Evolutionary conservation across 2,797 vertebrate genomes (phyloP), one percentile per base, ranked within the genome.

Genomic region (Etheostoma perlongum): DNA sequence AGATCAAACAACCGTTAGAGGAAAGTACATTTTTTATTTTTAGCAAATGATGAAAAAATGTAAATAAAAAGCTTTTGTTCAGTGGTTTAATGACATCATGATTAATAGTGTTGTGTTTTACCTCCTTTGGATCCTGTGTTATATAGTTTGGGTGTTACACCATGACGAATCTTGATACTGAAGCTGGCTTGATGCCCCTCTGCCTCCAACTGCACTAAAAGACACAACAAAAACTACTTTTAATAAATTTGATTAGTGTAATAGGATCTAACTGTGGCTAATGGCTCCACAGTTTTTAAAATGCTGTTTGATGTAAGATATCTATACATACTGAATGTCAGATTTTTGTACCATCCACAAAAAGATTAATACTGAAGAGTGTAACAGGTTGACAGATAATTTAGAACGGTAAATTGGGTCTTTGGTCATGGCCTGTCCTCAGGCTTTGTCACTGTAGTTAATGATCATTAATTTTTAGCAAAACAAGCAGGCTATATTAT

Each of bases 201-300:
- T 1, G 96, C 96, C 93, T 96, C 94, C 78, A 98, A 93, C 85
- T 95, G 95, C 89, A 98, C 97, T 99, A 85, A 84, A 95, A 93
- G 55, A 85, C 63, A 86, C 18, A 88, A 72, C 3, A 78, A 67
- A 73, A 54, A 58, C 0, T 0, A 79, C 27, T 61, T 67, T 74
- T 49, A 73, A 82, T 67, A n/a, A 18, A 79, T 25, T 12, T 33
- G 1, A 63, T 47, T 11, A 7, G 19, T 46, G n/a, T 42, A 13
- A 27, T 13, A 21, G 5, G 64, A 23, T 71, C 16, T 11, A 25
- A 49, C 46, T 62, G 42, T 16, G 19, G 6, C 16, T 36, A 15
- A 16, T 30, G 2, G 19, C 11, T 36, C 23, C 33, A 49, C 21
- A 15, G 19, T 5, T 46, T 23, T 33, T 76, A 14, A 36, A 9